These are phyloP conservation scores for Ariopsis seemanni DNA, from an alignment of 2,113 vertebrate species.

Conservation along the genomic window DNA sequence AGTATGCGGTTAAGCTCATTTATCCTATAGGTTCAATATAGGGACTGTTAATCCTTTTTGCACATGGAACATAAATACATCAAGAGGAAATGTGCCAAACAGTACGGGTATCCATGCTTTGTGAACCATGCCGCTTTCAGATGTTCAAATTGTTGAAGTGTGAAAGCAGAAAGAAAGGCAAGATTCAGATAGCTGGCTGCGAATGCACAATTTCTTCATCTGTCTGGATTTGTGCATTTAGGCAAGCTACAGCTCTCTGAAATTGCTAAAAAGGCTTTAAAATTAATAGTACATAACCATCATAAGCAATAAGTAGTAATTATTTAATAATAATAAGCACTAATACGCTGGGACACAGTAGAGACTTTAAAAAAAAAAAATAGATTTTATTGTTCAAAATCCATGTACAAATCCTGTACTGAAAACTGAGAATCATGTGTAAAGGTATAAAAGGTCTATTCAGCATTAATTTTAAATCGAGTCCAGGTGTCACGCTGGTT, in stretches of 20 bases:
- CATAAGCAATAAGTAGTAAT: neutral
- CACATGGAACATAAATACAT: neutral
- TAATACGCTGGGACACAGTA: neutral
- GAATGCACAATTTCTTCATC: neutral
- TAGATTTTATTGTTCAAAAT: constrained; percentile 27
- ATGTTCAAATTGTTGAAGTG: neutral
- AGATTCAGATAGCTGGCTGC: neutral
- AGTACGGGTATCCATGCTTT: neutral
- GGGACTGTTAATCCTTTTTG: constrained; percentile 1
- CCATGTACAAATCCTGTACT: constrained; percentile 1
- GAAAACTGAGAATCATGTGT: neutral
- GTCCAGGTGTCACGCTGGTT: constrained; percentile 6
- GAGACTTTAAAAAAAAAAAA: neutral
- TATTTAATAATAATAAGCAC: neutral
- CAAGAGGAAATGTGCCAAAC: neutral
- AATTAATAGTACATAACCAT: neutral
- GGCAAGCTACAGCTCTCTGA: neutral
- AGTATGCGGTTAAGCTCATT: neutral
- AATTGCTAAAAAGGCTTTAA: neutral
- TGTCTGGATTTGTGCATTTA: neutral
- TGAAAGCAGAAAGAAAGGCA: neutral
- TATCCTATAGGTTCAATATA: neutral
- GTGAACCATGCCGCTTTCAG: neutral
- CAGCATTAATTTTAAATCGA: neutral
- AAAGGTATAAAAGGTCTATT: neutral